Evolutionary conservation across 64 coral and sea anemone genomes (phyloP), one percentile per base, ranked within the genome.

Genomic region (Porites australiensis): DNA sequence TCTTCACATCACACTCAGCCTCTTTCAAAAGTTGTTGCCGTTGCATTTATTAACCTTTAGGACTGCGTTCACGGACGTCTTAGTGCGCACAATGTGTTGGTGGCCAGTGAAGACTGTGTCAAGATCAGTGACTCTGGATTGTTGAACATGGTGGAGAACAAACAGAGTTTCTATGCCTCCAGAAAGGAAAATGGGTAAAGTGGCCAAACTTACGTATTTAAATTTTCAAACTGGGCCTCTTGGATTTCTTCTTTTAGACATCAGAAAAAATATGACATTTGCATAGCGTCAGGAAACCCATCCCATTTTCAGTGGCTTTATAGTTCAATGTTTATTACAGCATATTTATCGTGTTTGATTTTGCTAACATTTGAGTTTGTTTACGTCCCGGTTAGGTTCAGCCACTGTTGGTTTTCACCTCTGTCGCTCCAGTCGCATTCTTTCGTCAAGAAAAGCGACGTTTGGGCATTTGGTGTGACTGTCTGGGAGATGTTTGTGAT

Each of bases 401-500:
- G 83, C 10, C 71, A 93, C 71, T 93, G 91, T 49, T 93, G 91
- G 91, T 75, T 66, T 58, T 45, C 91, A 5, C 70, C 77, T 37
- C 58, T 77, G 61, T 48, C 81, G 8, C 61, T 84, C 48, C 62
- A 23, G 3, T 1, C 20, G 0, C 5, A n/a, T 3, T 6, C 44
- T 0, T 84, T 81, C 66, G 73, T 15, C 10, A 2, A 20, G 7
- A 21, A 93, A 57, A 77, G 81, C 87, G 91, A 93, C 27, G 66
- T 93, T 18, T 93, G 91, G 91, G 78, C 91, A 1, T 75, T 93
- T 79, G 91, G 91, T 55, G 83, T 93, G 5, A 87, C 91, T 50
- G n/a, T 93, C 10, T 93, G 91, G 91, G 91, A 93, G 52, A 87
- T 93, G 82, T 77, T 93, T 20, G 51, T 59, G 14, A 66, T 93